Percentiles rank a stretch among this genome's conserved stretches.
These are phyloP conservation scores for Papilio protenor DNA, from an alignment of 2,888 invertebrate species.

Conservation along the genomic window DNA sequence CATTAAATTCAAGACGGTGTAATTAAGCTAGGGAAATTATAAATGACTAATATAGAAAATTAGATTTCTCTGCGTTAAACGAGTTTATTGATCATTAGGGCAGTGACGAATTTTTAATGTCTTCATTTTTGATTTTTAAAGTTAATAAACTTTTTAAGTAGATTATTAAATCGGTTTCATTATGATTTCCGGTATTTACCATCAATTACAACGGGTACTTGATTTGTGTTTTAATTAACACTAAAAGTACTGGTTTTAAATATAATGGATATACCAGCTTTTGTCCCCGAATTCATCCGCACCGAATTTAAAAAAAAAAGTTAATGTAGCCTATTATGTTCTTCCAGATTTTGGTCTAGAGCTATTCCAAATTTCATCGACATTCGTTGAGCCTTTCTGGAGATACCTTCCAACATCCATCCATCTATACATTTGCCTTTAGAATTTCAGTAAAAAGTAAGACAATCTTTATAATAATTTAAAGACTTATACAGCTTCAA, in stretches of 20 bases:
- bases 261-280: too few species aligned
- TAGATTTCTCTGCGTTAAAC: background rate
- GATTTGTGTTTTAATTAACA: background rate
- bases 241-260: too few species aligned
- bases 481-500: background rate
- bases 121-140: background rate
- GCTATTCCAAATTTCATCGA: too few species aligned
- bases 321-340: too few species aligned
- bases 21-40: background rate
- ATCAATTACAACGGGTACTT: background rate
- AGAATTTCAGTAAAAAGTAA: too few species aligned
- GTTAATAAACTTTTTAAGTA: background rate
- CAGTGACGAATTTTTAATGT: background rate
- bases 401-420: too few species aligned
- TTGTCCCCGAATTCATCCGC: too few species aligned
- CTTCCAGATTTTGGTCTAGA: too few species aligned
- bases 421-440: too few species aligned
- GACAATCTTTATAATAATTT: background rate
- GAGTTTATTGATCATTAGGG: background rate
- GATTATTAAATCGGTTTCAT: background rate
- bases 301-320: too few species aligned
- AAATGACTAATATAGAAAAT: background rate
- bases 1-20: too few species aligned
- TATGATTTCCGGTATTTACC: background rate
- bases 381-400: too few species aligned